Conservation (phyloP, 2,888 invertebrate genomes). For the Pseudococcus jackbeardsleyi region DNA sequence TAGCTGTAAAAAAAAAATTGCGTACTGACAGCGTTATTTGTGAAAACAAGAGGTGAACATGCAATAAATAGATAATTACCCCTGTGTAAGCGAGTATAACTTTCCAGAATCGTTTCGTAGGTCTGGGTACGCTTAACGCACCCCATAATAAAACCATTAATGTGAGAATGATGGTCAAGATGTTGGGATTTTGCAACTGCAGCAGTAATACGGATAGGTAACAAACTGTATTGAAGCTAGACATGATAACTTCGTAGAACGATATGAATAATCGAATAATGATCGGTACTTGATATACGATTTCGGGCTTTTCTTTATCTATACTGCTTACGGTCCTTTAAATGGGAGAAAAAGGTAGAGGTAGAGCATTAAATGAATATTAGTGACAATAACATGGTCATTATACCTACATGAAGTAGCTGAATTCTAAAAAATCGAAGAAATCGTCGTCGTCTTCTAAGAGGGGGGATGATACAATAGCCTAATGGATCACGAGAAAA, state of each 20-base stretch:
- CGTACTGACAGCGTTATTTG: not conserved
- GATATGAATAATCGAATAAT: slow-evolving; percentile 71
- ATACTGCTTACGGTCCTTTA: not conserved
- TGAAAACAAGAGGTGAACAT: not conserved
- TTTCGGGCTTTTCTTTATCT: not conserved
- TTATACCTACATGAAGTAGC: slow-evolving; percentile 8
- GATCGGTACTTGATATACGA: slow-evolving; percentile 42
- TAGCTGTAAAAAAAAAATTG: not conserved
- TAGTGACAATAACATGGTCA: not conserved
- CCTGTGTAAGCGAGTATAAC: slow-evolving; percentile 76
- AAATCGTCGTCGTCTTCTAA: not conserved
- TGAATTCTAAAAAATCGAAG: slow-evolving; percentile 9
- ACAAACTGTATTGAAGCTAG: slow-evolving; percentile 93
- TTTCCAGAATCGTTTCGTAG: slow-evolving; percentile 77
- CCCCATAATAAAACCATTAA: slow-evolving; percentile 76
- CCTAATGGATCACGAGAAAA: not conserved
- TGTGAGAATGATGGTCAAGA: slow-evolving; percentile 93
- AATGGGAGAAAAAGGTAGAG: not conserved
- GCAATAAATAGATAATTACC: slow-evolving; percentile 69
- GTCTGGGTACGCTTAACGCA: slow-evolving; percentile 75
- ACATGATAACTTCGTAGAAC: slow-evolving; percentile 80
- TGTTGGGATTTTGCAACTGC: slow-evolving; percentile 92
- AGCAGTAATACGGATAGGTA: slow-evolving; percentile 96
- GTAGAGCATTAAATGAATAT: not conserved
- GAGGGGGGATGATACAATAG: not conserved